phyloP scores from a whole-genome alignment of 2,113 vertebrate species.

The Protomyctophum bolini region DNA sequence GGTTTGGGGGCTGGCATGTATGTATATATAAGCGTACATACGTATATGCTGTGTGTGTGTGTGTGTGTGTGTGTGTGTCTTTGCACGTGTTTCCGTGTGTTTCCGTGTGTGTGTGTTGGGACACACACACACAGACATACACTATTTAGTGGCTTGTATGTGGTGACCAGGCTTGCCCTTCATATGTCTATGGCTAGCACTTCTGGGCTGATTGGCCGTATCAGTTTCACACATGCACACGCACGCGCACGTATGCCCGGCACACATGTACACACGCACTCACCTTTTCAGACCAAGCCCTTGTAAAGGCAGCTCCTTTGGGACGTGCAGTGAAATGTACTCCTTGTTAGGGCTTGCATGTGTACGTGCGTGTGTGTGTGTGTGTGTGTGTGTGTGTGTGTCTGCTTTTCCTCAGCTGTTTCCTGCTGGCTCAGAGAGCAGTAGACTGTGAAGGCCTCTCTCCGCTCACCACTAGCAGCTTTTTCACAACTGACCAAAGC shows the following conservation, averaged over 20 bases:
- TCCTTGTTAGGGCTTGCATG: conserved; percentile 72
- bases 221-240: conserved; percentile 70
- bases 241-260: conserved; percentile 10
- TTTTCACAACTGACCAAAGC: conserved; percentile 40
- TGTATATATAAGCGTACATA: conserved; percentile 3
- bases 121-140: background rate
- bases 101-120: conserved; percentile 1
- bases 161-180: conserved; percentile 63
- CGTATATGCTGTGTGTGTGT: background rate
- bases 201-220: conserved; percentile 69
- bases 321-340: conserved; percentile 73
- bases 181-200: conserved; percentile 58
- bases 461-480: conserved; percentile 32
- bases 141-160: conserved; percentile 55
- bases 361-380: conserved; percentile 1
- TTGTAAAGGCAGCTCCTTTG: conserved; percentile 76
- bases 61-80: background rate
- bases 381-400: conserved; percentile 36
- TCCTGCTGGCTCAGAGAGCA: conserved; percentile 73
- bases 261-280: conserved; percentile 49
- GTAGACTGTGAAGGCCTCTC: conserved; percentile 70
- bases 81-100: conserved; percentile 23
- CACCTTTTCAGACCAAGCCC: conserved; percentile 69
- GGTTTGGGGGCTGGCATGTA: conserved; percentile 34
- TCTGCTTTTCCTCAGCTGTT: conserved; percentile 83